Percentiles rank a stretch among this genome's conserved stretches.
Conservation (phyloP, 2,888 invertebrate genomes). For the Conus canariensis region DNA sequence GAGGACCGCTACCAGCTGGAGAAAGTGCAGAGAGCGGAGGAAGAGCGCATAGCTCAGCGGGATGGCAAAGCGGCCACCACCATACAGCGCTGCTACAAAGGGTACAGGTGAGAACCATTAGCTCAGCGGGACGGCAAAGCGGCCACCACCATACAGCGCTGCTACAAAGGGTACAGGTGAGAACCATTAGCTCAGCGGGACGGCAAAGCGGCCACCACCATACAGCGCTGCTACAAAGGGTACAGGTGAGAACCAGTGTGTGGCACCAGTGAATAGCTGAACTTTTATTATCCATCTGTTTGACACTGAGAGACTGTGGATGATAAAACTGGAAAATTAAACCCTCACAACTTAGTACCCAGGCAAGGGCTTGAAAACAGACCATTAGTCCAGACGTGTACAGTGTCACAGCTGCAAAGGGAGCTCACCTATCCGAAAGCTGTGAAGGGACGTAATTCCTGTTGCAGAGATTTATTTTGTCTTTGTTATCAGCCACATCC, state of each 20-base stretch:
- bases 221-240: slow-evolving; percentile 67
- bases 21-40: slow-evolving; percentile 53
- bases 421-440: too few relatives aligned
- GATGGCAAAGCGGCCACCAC: slow-evolving; percentile 55
- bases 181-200: slow-evolving; percentile 53
- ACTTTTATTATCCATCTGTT: too few relatives aligned
- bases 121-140: slow-evolving; percentile 55
- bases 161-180: slow-evolving; percentile 67
- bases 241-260: slow-evolving; percentile 56
- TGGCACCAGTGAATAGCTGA: neutral
- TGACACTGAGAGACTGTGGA: too few relatives aligned
- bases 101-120: slow-evolving; percentile 58
- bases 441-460: too few relatives aligned
- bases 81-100: slow-evolving; percentile 66
- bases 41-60: slow-evolving; percentile 54
- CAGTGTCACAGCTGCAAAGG: too few relatives aligned
- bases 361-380: too few relatives aligned
- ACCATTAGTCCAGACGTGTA: too few relatives aligned
- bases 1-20: slow-evolving; percentile 58
- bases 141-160: slow-evolving; percentile 63
- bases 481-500: too few relatives aligned
- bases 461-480: too few relatives aligned
- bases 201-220: slow-evolving; percentile 57
- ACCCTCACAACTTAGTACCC: too few relatives aligned
- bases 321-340: too few relatives aligned